Evolutionary conservation across 1,140 invertebrate genomes (phyloP), one percentile per base, ranked within the genome.

Genomic region (Scaptomyza hsui): DNA sequence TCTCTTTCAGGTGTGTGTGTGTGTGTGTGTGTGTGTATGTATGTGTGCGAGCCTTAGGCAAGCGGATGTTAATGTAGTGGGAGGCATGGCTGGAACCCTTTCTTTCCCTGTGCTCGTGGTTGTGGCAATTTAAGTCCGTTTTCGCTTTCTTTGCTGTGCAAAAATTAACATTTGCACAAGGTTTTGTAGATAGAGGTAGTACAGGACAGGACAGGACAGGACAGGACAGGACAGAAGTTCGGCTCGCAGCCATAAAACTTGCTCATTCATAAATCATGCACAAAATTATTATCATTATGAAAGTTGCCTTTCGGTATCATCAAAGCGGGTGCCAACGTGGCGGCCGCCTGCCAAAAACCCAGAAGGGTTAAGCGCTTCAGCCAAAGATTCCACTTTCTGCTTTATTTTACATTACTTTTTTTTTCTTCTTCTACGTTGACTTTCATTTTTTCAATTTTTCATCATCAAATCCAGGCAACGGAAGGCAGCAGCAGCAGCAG

Each of bases 271-370:
- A 88, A 88, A 88, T 88, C 82, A 88, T 88, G 75, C 75, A 89
- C 75, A 88, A 88, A 88, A 88, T 88, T 88, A 88, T 88, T 89
- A 88, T 88, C 82, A 88, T 88, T 89, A 88, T 89, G 78, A 82
- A 88, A 88, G 83, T 88, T 82, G 83, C 78, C 82, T 75, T 88
- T 78, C 71, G 64, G 62, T 75, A 82, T 78, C 78, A 88, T 82
- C 78, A 59, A 53, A 59, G 45, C 47, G 21, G 52, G 52, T 42
- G 52, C 52, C 51, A 55, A 55, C 51, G 19, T 41, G 51, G 51
- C 51, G 39, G 51, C 51, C 35, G 51, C 51, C 51, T 55, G 51
- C 51, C 52, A 55, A 21, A 29, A 21, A 24, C 52, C 19, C 37
- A 52, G 44, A 88, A 78, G 81, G 82, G 82, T 88, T 88, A 89